Evolutionary conservation across 2,888 invertebrate genomes (phyloP).

Genomic region (Cataglyphis rosenhaueri): DNA sequence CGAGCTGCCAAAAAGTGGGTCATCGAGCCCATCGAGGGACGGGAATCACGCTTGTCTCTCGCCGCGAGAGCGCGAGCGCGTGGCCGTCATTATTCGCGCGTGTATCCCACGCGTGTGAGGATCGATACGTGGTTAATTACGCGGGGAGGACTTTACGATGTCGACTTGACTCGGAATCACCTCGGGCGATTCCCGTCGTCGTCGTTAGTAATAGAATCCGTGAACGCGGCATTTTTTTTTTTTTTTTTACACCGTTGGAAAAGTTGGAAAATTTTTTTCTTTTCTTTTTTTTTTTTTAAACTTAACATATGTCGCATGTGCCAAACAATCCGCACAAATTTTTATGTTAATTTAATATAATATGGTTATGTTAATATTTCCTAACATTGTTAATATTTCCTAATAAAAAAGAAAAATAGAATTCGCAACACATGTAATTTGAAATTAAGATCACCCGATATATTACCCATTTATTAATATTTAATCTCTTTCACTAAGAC

Average conservation of each 20-base stretch:
- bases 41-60: neutral
- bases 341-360: no score
- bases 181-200: conserved; percentile 75
- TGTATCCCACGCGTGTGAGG: conserved; percentile 32
- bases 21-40: conserved; percentile 14
- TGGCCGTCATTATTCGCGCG: conserved; percentile 38
- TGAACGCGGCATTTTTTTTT: neutral
- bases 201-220: conserved; percentile 55
- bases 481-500: neutral
- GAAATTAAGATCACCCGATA: conserved; percentile 16
- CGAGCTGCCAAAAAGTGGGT: conserved; percentile 56
- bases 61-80: conserved; percentile 17
- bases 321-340: no score
- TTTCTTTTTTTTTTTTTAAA: no score
- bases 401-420: neutral
- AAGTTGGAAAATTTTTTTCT: no score
- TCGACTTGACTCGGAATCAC: conserved; percentile 66
- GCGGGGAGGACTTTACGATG: conserved; percentile 1
- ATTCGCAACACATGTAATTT: neutral
- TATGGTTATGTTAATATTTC: no score
- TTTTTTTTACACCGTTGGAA: no score
- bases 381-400: no score
- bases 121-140: conserved; percentile 49
- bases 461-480: neutral
- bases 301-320: no score